These are phyloP conservation scores for Chromis chromis DNA, from an alignment of 2,797 vertebrate genomes.

Conservation along the genomic window DNA sequence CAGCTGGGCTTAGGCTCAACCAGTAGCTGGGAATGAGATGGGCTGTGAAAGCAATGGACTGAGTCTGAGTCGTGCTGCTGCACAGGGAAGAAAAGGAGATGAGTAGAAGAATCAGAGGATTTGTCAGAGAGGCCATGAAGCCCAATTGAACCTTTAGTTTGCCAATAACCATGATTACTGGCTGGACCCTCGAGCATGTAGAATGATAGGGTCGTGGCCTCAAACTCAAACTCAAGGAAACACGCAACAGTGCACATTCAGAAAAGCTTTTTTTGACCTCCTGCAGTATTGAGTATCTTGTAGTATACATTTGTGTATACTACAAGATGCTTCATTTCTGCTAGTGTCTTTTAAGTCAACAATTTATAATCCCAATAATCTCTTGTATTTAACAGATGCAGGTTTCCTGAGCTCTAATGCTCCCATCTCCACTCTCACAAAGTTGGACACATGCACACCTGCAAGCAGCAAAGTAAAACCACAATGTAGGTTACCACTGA, in stretches of 20 bases:
- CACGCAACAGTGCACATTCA: not conserved
- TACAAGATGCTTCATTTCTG: not conserved
- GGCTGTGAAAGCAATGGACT: conserved; percentile 69
- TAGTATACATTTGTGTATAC: not conserved
- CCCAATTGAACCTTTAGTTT: conserved; percentile 71
- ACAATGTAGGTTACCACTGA: conserved; percentile 1
- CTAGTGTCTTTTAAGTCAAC: not conserved
- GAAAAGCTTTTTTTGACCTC: conserved; percentile 4
- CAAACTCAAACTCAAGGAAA: conserved; percentile 18
- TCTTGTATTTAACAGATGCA: not conserved
- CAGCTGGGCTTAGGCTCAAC: conserved; percentile 77
- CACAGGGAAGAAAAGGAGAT: conserved; percentile 62
- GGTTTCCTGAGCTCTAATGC: not conserved
- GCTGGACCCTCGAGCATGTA: conserved; percentile 46
- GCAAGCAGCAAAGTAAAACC: conserved; percentile 2
- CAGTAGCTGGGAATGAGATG: conserved; percentile 69
- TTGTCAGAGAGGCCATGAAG: conserved; percentile 61
- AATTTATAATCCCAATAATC: not conserved
- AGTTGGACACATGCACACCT: conserved; percentile 1
- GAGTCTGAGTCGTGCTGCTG: conserved; percentile 56
- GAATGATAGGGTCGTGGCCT: conserved; percentile 52
- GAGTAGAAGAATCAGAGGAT: conserved; percentile 59
- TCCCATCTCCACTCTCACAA: not conserved
- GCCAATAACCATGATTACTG: conserved; percentile 75
- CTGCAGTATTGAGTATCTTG: not conserved